phyloP scores from a whole-genome alignment of 1,140 invertebrate species.

The Danaus plexippus region DNA sequence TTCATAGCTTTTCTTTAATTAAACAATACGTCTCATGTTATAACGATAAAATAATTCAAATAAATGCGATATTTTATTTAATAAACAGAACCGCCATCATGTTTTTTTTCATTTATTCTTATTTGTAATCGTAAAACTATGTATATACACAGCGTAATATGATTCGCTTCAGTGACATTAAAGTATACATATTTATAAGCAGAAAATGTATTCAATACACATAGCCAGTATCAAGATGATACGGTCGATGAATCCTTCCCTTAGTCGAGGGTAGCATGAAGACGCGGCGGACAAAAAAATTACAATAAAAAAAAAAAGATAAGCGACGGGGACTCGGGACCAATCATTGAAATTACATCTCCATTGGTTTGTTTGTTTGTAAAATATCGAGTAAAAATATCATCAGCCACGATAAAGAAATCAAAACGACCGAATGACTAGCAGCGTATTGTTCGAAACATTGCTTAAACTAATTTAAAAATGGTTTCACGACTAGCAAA shows the following conservation, averaged over 20 bases:
- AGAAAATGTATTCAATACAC: too few relatives aligned
- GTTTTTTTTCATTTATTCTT: too few relatives aligned
- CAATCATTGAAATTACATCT: constrained; percentile 61
- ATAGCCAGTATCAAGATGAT: constrained; percentile 35
- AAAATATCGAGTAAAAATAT: too few relatives aligned
- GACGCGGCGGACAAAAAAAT: constrained; percentile 58
- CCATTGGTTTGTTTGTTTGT: constrained; percentile 18
- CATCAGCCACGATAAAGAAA: neutral
- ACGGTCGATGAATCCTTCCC: constrained; percentile 31
- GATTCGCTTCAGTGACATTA: too few relatives aligned
- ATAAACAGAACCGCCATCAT: too few relatives aligned
- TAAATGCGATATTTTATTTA: too few relatives aligned
- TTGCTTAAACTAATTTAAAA: constrained; percentile 19
- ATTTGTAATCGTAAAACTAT: too few relatives aligned
- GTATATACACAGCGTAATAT: too few relatives aligned
- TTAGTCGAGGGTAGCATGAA: constrained; percentile 61
- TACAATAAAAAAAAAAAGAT: constrained; percentile 51
- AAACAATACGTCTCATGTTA: too few relatives aligned
- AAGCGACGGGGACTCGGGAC: constrained; percentile 48
- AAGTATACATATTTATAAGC: too few relatives aligned
- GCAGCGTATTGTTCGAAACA: too few relatives aligned
- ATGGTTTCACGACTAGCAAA: constrained; percentile 26
- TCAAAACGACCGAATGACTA: neutral
- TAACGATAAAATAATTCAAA: too few relatives aligned
- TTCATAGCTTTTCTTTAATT: neutral